Conservation (phyloP, 2,888 invertebrate genomes). For the Cataglyphis rosenhaueri region DNA sequence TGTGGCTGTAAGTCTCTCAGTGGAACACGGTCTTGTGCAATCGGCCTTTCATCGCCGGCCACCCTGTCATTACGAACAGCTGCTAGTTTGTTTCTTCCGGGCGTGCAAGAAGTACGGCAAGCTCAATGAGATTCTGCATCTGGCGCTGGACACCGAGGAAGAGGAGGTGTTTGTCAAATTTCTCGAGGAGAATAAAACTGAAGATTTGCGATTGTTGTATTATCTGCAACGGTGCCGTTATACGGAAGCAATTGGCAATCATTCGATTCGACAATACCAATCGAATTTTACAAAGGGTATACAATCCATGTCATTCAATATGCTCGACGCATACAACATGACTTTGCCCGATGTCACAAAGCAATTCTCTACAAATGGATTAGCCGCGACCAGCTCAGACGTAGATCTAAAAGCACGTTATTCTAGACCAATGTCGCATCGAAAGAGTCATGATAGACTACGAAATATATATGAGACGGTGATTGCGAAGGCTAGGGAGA, state of each 20-base stretch:
- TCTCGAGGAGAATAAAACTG: slow-evolving; percentile 88
- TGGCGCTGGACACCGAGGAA: slow-evolving; percentile 88
- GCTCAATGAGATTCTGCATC: slow-evolving; percentile 87
- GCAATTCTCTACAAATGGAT: slow-evolving; percentile 71
- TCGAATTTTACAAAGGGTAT: slow-evolving; percentile 53
- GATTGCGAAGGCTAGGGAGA: slow-evolving; percentile 80
- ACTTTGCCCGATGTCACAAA: slow-evolving; percentile 81
- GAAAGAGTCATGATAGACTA: slow-evolving; percentile 65
- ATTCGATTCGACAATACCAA: slow-evolving; percentile 30
- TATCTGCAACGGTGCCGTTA: slow-evolving; percentile 88
- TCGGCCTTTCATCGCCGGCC: slow-evolving; percentile 82
- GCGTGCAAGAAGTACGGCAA: slow-evolving; percentile 80
- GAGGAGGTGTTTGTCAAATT: slow-evolving; percentile 90
- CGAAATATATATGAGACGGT: slow-evolving; percentile 77
- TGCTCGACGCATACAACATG: slow-evolving; percentile 80
- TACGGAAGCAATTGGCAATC: slow-evolving; percentile 76
- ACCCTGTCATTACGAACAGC: slow-evolving; percentile 79
- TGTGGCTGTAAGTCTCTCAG: slow-evolving; percentile 78
- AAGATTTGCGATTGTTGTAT: slow-evolving; percentile 90
- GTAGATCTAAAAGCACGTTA: slow-evolving; percentile 66
- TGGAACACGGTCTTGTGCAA: slow-evolving; percentile 81
- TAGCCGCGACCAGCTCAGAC: slow-evolving; percentile 50
- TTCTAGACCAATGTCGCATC: slow-evolving; percentile 82
- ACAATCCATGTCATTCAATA: slow-evolving; percentile 70
- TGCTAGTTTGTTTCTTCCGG: slow-evolving; percentile 79